Conservation (phyloP, 2,888 invertebrate species). For the Phytoseiulus persimilis region DNA sequence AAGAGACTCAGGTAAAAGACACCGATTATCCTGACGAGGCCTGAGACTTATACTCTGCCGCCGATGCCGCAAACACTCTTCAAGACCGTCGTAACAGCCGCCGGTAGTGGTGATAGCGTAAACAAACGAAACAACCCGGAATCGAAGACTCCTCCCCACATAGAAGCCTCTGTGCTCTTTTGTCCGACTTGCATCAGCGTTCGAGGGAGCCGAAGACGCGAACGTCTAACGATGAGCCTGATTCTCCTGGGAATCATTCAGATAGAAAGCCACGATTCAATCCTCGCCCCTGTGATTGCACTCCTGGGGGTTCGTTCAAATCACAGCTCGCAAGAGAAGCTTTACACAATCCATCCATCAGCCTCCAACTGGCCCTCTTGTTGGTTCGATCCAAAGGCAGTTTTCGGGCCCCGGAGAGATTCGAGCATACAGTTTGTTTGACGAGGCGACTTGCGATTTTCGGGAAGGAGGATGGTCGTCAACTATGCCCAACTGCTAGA, state of each 20-base stretch:
- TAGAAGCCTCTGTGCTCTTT: not conserved
- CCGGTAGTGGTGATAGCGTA: not conserved
- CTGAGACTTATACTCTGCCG: slow-evolving; percentile 46
- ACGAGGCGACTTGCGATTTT: not conserved
- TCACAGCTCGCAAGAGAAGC: not conserved
- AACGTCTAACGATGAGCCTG: too few species aligned
- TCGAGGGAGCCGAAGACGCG: not conserved
- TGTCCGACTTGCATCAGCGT: not conserved
- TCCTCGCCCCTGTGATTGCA: too few species aligned
- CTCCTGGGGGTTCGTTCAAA: too few species aligned
- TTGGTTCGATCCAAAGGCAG: not conserved
- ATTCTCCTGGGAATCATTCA: too few species aligned
- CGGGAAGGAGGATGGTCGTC: not conserved
- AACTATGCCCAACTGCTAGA: slow-evolving; percentile 8
- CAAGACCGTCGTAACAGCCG: not conserved
- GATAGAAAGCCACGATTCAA: too few species aligned
- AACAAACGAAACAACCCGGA: not conserved
- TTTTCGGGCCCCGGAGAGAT: not conserved
- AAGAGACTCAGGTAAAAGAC: not conserved
- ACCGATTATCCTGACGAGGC: not conserved
- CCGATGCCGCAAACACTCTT: not conserved
- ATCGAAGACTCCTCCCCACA: not conserved
- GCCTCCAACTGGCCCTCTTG: not conserved
- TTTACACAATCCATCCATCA: not conserved
- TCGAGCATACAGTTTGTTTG: not conserved